Evolutionary conservation across 2,888 invertebrate species (phyloP).

Genomic region (Dynastes maya): DNA sequence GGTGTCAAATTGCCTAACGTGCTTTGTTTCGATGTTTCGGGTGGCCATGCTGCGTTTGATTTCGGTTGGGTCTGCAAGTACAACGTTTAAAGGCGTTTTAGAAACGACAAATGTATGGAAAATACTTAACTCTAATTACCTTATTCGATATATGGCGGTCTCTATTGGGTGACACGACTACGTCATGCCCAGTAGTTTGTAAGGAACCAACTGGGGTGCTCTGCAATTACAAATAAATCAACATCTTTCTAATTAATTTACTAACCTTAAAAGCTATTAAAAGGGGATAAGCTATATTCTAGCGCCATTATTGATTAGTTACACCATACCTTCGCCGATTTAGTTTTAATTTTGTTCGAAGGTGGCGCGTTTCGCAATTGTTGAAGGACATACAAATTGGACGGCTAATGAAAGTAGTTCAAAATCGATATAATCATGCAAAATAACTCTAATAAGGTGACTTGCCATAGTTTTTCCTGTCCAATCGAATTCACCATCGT

Average conservation of each 20-base stretch:
- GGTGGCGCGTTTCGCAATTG: conserved; percentile 89
- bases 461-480: conserved; percentile 81
- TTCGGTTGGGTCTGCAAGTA: conserved; percentile 74
- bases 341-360: conserved; percentile 87
- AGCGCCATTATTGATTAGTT: not conserved
- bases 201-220: conserved; percentile 94
- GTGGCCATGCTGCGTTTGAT: conserved; percentile 80
- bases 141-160: conserved; percentile 88
- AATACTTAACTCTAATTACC: conserved; percentile 72
- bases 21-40: conserved; percentile 88
- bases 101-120: conserved; percentile 30
- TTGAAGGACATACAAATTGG: conserved; percentile 85
- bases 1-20: conserved; percentile 90
- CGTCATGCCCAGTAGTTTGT: conserved; percentile 93
- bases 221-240: conserved; percentile 73
- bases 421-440: not conserved
- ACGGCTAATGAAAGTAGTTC: conserved; percentile 73
- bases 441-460: not conserved
- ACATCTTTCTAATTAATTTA: not conserved
- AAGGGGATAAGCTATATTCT: conserved; percentile 2
- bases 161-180: conserved; percentile 91
- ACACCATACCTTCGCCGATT: conserved; percentile 84
- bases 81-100: conserved; percentile 40
- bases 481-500: conserved; percentile 97
- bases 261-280: not conserved